Conservation (phyloP, 2,888 invertebrate genomes). For the Drosophila putrida region DNA sequence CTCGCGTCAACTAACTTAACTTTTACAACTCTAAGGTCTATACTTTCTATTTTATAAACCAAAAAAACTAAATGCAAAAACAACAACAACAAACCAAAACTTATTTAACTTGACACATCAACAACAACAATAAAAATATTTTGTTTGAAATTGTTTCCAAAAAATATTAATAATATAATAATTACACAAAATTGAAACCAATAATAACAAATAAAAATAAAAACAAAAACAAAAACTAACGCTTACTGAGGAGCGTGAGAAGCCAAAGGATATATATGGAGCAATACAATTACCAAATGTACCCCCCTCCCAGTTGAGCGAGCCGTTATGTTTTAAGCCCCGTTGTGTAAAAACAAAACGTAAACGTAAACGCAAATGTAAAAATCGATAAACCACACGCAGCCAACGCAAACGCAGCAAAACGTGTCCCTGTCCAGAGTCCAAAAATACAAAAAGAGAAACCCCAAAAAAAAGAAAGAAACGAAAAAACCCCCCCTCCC, state of each 20-base stretch:
- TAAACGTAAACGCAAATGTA: constrained; percentile 76
- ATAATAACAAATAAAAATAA: constrained; percentile 17
- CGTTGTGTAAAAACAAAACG: constrained; percentile 71
- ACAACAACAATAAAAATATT: constrained; percentile 33
- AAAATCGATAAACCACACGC: constrained; percentile 80
- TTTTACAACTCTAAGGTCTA: constrained; percentile 73
- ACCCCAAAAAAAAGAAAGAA: constrained; percentile 4
- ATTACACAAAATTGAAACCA: constrained; percentile 20
- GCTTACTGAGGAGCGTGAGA: constrained; percentile 19
- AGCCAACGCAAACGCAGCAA: constrained; percentile 74
- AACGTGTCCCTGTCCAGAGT: constrained; percentile 61
- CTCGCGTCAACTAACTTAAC: constrained; percentile 81
- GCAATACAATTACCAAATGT: constrained; percentile 57
- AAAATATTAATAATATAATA: constrained; percentile 17
- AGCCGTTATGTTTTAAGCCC: constrained; percentile 72
- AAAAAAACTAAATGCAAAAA: constrained; percentile 45
- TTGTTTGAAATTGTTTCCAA: constrained; percentile 45
- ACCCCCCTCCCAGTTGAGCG: constrained; percentile 50
- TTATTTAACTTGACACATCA: constrained; percentile 35
- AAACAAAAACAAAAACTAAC: constrained; percentile 31
- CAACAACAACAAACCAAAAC: constrained; percentile 39
- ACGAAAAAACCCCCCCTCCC: constrained; percentile 19
- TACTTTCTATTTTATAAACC: constrained; percentile 72
- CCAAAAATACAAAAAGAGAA: constrained; percentile 28
- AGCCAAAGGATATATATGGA: constrained; percentile 56